phyloP scores from a whole-genome alignment of 2,797 vertebrate genomes.

The Pangasius macronema region DNA sequence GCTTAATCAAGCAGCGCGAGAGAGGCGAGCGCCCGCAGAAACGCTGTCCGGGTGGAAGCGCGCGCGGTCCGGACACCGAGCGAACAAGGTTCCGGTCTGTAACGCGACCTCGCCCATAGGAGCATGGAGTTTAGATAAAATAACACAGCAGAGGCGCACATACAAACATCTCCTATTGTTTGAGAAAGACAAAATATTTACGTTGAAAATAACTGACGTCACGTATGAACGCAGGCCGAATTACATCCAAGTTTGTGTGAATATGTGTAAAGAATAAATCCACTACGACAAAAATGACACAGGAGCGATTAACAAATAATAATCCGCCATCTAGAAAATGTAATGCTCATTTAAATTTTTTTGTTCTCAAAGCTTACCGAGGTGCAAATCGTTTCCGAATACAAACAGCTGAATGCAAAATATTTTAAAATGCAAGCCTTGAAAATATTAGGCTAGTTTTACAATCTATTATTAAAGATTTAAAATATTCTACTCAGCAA shows the following conservation, averaged over 20 bases:
- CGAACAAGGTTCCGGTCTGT: conserved; percentile 15
- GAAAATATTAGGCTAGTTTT: not conserved
- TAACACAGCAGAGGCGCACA: not conserved
- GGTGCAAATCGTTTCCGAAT: not conserved
- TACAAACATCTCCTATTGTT: not conserved
- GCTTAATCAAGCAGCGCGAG: not conserved
- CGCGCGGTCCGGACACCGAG: conserved; percentile 56
- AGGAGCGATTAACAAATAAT: not conserved
- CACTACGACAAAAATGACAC: not conserved
- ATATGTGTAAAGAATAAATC: not conserved
- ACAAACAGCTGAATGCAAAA: not conserved
- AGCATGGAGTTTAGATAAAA: not conserved
- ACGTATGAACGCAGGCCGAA: not conserved
- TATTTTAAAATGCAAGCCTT: not conserved
- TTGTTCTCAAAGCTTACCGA: not conserved
- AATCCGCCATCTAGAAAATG: not conserved
- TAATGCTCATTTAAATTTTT: not conserved
- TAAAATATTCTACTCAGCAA: no score
- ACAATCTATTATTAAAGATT: not conserved
- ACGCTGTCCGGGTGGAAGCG: conserved; percentile 62
- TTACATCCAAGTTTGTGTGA: not conserved
- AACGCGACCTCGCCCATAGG: not conserved
- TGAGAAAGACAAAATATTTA: not conserved
- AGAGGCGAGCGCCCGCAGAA: conserved; percentile 36
- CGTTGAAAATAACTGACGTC: not conserved